These are phyloP conservation scores for Leucophenga maculata DNA, from an alignment of 2,888 invertebrate species.

Conservation along the genomic window DNA sequence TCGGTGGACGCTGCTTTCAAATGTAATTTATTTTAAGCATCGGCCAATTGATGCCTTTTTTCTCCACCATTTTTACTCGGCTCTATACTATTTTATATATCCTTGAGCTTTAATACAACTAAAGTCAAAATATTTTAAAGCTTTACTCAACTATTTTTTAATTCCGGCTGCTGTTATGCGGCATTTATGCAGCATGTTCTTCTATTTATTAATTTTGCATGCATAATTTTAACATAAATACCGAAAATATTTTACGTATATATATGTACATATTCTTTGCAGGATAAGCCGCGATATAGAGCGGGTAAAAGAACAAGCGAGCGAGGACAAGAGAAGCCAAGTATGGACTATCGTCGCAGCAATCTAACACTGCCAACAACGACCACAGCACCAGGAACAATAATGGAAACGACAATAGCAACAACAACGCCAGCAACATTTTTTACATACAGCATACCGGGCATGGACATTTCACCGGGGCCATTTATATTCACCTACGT, in stretches of 20 bases:
- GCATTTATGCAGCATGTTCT: too few relatives aligned
- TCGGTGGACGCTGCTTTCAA: too few relatives aligned
- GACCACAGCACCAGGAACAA: constrained; percentile 43
- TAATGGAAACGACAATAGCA: constrained; percentile 32
- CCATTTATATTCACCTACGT: constrained; percentile 71
- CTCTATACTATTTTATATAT: too few relatives aligned
- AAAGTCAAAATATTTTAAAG: too few relatives aligned
- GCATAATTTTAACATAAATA: constrained; percentile 64
- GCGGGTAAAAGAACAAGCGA: neutral
- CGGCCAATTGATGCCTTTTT: too few relatives aligned
- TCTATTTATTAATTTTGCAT: constrained; percentile 49
- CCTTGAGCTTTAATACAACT: too few relatives aligned
- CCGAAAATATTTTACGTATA: constrained; percentile 58
- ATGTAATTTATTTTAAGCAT: too few relatives aligned
- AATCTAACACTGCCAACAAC: constrained; percentile 67
- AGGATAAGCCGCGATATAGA: constrained; percentile 27
- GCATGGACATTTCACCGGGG: constrained; percentile 70
- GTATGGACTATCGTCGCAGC: constrained; percentile 37
- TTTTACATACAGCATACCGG: constrained; percentile 71
- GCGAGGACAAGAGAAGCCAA: constrained; percentile 10
- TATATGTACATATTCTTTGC: constrained; percentile 32
- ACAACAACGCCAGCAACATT: constrained; percentile 61
- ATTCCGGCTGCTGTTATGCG: too few relatives aligned
- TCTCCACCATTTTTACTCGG: too few relatives aligned
- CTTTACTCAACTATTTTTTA: too few relatives aligned